phyloP scores from a whole-genome alignment of 2,888 invertebrate genomes.

The Sclerodermus sp. region DNA sequence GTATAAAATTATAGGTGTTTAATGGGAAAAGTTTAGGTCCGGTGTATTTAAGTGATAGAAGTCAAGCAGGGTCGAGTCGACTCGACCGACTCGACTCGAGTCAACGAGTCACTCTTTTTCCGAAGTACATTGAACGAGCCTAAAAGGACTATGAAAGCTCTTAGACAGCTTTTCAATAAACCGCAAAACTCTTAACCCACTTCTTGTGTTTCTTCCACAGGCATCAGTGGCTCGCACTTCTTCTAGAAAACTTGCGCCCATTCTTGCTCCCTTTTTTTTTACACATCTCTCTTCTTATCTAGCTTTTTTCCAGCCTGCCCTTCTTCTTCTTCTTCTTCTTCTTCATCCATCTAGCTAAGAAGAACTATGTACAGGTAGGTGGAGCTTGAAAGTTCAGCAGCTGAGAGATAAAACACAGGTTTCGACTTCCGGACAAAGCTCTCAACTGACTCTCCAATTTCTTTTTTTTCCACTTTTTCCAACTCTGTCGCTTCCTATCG shows the following conservation, averaged over 20 bases:
- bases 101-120: no score
- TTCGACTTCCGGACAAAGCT: constrained; percentile 41
- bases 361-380: constrained; percentile 1
- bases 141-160: constrained; percentile 24
- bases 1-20: no score
- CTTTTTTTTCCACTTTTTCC: constrained; percentile 1
- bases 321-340: constrained; percentile 6
- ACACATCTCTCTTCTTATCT: constrained; percentile 14
- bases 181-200: constrained; percentile 42
- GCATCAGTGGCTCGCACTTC: no score
- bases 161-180: constrained; percentile 48
- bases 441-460: constrained; percentile 15
- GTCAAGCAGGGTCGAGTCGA: no score
- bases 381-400: constrained; percentile 22
- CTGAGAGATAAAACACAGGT: constrained; percentile 39
- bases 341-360: neutral
- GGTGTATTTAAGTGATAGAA: no score
- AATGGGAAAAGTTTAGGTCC: no score
- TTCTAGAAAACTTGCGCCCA: no score
- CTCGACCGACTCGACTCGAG: no score
- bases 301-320: constrained; percentile 4
- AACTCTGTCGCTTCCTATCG: neutral
- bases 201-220: constrained; percentile 21
- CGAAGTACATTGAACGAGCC: no score
- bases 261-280: constrained; percentile 7